Evolutionary conservation across 2,888 invertebrate species (phyloP), one percentile per base, ranked within the genome.

Genomic region (Dasysyrphus tricinctus): DNA sequence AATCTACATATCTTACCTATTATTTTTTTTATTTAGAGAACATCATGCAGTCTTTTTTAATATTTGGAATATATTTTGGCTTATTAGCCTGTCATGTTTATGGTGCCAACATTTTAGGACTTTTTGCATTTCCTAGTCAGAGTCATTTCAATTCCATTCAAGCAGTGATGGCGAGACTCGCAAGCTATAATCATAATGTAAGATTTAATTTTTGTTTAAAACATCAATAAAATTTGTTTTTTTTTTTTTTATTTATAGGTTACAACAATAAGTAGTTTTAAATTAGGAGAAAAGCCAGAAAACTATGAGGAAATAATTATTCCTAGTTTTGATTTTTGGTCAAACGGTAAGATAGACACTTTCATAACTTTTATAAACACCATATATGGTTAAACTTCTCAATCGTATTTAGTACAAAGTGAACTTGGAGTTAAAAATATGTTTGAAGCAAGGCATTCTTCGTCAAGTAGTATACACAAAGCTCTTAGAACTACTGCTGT

Each of bases 141-240:
- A 90, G 92, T 76, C 91, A 92, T 88, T 92, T 93, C 44, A 93
- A 93, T 86, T 92, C 92, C 51, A 90, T 92, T 90, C 91, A 93
- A 47, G 90, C 91, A 0, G 84, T 94, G 59, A 91, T 93, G 89
- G 91, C 92, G 61, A 93, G 92, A 39, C 88, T 94, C 32, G 93
- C 93, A 0, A 90, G 82, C 34, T 91, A 91, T 39, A 93, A 94
- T 2, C 94, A 94, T 83, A 93, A 93, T 72, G 92, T 94, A 88
- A 89, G 90, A 84, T 49, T 34, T 19, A 14, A n/a, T 32, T 12
- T 19, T 24, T n/a, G 9, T 39, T 32, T 19, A 11, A 32, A 32
- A 12, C 16, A 11, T 37, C 16, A 47, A 59, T 34, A 1, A 44
- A 57, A 8, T 54, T 63, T 59, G 19, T 51, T 49, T 6, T n/a